Evolutionary conservation across 2,113 vertebrate species (phyloP).

Genomic region (Neogale vison): DNA sequence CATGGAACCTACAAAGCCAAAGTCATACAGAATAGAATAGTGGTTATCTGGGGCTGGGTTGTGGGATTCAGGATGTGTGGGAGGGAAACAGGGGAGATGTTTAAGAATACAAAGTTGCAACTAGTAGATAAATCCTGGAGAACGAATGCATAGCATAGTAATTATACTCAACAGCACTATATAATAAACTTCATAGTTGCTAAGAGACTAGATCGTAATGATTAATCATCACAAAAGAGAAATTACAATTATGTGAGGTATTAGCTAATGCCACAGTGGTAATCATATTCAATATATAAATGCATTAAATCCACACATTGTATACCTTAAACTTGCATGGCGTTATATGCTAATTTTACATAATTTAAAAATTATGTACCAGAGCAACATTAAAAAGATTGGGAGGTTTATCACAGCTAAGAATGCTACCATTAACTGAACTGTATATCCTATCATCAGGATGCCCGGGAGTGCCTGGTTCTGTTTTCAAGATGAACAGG

Average conservation of each 20-base stretch:
- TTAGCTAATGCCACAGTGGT: background rate
- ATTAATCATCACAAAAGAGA: background rate
- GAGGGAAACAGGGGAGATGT: background rate
- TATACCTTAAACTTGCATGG: background rate
- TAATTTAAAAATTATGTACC: background rate
- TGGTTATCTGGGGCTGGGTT: background rate
- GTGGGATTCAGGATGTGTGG: background rate
- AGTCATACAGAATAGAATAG: background rate
- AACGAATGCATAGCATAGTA: background rate
- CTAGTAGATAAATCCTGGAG: background rate
- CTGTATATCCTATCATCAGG: background rate
- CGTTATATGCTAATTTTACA: background rate
- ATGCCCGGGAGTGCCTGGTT: background rate
- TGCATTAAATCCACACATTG: background rate
- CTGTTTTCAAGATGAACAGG: background rate
- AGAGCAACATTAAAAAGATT: background rate
- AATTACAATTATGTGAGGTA: background rate
- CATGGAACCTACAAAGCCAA: background rate
- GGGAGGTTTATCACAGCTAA: background rate
- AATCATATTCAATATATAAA: background rate
- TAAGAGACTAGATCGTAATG: background rate
- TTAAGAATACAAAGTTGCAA: background rate
- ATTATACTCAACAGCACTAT: background rate
- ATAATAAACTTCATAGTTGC: background rate
- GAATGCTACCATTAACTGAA: background rate